Evolutionary conservation across 2,888 invertebrate species (phyloP).

Genomic region (Rhogogaster chlorosoma): DNA sequence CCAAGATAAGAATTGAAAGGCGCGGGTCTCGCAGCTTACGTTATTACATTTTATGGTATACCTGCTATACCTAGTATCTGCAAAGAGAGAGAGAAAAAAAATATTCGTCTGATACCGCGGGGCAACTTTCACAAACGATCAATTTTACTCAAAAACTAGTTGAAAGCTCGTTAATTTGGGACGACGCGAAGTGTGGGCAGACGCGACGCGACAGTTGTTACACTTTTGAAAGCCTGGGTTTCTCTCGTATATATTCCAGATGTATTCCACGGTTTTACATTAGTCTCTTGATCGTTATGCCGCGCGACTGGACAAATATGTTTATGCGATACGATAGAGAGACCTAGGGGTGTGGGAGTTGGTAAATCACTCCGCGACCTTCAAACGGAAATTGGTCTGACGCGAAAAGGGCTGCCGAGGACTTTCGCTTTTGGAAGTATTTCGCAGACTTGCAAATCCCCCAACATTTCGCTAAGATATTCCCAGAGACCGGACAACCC

Average conservation of each 20-base stretch:
- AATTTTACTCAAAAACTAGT: constrained; percentile 25
- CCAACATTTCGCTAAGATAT: not conserved
- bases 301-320: not conserved
- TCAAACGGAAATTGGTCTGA: constrained; percentile 1
- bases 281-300: not conserved
- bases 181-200: not conserved
- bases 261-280: not conserved
- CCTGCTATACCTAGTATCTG: not conserved
- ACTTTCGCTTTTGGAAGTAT: not conserved
- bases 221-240: not conserved
- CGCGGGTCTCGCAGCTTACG: not conserved
- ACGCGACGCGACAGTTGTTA: not conserved
- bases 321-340: not conserved
- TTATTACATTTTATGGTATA: not conserved
- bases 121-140: constrained; percentile 2
- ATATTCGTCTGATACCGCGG: not conserved
- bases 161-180: constrained; percentile 16
- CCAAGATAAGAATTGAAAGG: not conserved
- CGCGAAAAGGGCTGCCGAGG: not conserved
- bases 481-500: not conserved
- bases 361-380: not conserved
- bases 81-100: not conserved
- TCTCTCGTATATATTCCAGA: not conserved
- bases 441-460: constrained; percentile 27
- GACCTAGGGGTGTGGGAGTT: not conserved